Base-by-base conservation (phyloP, 2,888 invertebrate genomes). In the Neoitamus cyanurus region DNA sequence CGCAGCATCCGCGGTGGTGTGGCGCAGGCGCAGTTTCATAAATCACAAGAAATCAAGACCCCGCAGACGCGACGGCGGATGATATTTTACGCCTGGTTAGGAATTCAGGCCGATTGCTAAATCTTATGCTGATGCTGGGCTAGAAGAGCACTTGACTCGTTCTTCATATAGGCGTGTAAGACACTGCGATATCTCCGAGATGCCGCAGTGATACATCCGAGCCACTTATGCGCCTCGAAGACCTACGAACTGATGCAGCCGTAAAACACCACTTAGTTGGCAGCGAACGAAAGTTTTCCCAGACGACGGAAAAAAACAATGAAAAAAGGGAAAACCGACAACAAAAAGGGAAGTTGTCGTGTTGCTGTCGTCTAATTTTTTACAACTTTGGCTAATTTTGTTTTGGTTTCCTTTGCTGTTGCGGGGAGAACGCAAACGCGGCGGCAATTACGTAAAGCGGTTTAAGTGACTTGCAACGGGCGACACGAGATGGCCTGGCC, bases 1-100 rank as follows among this genome's bases (percentile, higher is more conserved):
- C 58, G 25, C 58, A 58, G 58, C 25, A 58, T 58, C 58, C 58
- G 58, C 25, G 25, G 42, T 58, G 6, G 25, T 15, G 9, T 58
- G 3, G 58, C 15, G 20, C 58, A 58, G 58, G 58, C 58, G 58
- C 58, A 58, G 58, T 58, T 58, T 58, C 58, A 58, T 58, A 58
- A 58, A 58, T 58, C 58, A 58, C 58, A 58, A 58, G 58, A 58
- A 58, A 58, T 15, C 15, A 58, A 58, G 58, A 58, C 58, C 25
- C 58, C 20, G 58, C 58, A 58, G 58, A 58, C 58, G 58, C 20
- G 58, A 58, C 58, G 58, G 20, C 58, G 25, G 25, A 58, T 58
- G 58, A 58, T 58, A 58, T 58, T 58, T 58, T 58, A 58, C 25
- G 58, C 58, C 58, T 58, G 58, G 58, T 58, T 58, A 58, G 58